These are phyloP conservation scores for Pangasianodon gigas DNA, from an alignment of 2,113 vertebrate species.

Conservation along the genomic window DNA sequence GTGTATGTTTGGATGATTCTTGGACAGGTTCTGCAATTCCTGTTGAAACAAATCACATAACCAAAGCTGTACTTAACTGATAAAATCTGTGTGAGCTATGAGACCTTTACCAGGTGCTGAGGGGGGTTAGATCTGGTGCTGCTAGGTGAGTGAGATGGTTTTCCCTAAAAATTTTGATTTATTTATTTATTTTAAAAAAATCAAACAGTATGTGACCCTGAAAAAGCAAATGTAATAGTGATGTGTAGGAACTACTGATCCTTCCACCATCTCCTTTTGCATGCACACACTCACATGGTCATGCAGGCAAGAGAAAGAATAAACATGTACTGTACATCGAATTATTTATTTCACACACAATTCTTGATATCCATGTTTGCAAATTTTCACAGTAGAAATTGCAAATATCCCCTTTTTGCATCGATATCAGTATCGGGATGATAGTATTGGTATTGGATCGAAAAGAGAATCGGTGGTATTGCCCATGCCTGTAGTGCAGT, in stretches of 20 bases:
- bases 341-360: neutral
- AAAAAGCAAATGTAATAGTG: neutral
- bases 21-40: conserved; percentile 65
- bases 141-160: neutral
- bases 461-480: neutral
- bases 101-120: neutral
- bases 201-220: too few species aligned
- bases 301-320: too few species aligned
- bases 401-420: neutral
- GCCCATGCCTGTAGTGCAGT: neutral
- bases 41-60: conserved; percentile 34
- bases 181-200: too few species aligned
- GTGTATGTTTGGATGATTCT: conserved; percentile 63
- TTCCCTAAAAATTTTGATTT: too few species aligned
- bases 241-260: neutral
- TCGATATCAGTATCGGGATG: neutral
- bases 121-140: neutral
- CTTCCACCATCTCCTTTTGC: neutral
- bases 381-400: neutral
- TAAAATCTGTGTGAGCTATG: neutral
- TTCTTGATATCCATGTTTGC: neutral
- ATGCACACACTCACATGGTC: too few species aligned
- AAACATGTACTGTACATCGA: neutral
- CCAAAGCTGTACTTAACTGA: neutral
- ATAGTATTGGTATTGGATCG: neutral